Percentiles rank a stretch among this genome's conserved stretches.
phyloP scores from a whole-genome alignment of 2,113 vertebrate genomes.

The Anas platyrhynchos region DNA sequence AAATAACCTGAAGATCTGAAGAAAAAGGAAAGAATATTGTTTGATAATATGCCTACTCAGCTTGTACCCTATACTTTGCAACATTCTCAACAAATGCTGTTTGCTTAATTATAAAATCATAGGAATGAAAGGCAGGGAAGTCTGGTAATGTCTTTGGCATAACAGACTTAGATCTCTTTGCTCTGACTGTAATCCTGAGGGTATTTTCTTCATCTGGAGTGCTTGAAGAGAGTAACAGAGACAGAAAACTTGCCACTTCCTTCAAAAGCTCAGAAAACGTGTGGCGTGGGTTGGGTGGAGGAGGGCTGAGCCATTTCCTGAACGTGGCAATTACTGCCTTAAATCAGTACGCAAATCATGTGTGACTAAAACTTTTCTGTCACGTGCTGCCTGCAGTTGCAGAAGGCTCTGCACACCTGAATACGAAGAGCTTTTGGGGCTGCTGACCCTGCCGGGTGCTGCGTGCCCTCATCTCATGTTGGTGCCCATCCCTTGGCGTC shows the following conservation, averaged over 20 bases:
- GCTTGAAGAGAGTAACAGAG: not conserved
- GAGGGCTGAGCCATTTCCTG: not conserved
- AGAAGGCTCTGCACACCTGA: too few relatives aligned
- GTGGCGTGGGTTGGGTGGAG: not conserved
- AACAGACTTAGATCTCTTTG: not conserved
- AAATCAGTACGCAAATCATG: accelerated
- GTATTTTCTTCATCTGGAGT: not conserved
- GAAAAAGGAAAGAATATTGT: not conserved
- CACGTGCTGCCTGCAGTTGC: accelerated
- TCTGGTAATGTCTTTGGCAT: not conserved
- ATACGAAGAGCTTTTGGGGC: not conserved
- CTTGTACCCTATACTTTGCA: not conserved
- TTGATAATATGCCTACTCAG: not conserved
- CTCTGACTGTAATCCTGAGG: not conserved
- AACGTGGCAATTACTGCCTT: not conserved
- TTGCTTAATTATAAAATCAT: not conserved
- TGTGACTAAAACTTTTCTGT: accelerated
- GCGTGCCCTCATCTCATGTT: accelerated
- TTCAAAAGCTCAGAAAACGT: not conserved
- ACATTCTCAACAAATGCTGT: not conserved
- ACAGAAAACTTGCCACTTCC: not conserved
- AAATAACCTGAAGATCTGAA: not conserved
- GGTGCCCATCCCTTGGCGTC: not conserved
- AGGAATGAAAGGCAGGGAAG: not conserved
- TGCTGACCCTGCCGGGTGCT: not conserved